Evolutionary conservation across 2,888 invertebrate species (phyloP).

Genomic region (Mamestra brassicae): DNA sequence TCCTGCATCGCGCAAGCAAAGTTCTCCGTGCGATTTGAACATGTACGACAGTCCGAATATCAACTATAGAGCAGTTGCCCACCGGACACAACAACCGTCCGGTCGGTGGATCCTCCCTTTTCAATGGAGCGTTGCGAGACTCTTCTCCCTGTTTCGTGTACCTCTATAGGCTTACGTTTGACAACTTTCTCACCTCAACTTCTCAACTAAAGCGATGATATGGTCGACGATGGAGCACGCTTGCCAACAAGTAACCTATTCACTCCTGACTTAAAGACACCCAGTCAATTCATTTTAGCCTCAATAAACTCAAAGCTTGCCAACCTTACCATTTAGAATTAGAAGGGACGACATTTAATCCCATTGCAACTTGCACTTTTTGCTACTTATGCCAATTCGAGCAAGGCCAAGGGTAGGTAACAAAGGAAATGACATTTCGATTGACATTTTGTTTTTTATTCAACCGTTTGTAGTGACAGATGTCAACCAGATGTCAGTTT

Average conservation of each 20-base stretch:
- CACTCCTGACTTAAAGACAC: not conserved
- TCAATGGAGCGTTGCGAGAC: too few species aligned
- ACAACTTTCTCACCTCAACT: too few species aligned
- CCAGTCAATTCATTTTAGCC: not conserved
- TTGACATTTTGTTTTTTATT: slow-evolving; percentile 52
- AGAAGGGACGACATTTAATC: slow-evolving; percentile 45
- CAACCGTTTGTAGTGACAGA: slow-evolving; percentile 24
- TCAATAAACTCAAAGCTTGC: not conserved
- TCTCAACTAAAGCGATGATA: not conserved
- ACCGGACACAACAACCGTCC: too few species aligned
- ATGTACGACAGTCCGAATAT: too few species aligned
- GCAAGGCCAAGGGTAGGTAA: slow-evolving; percentile 41
- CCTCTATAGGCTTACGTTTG: too few species aligned
- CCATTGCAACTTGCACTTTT: slow-evolving; percentile 33
- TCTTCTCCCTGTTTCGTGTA: too few species aligned
- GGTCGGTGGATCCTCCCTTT: too few species aligned
- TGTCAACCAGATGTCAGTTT: slow-evolving; percentile 25
- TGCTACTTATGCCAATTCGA: slow-evolving; percentile 29
- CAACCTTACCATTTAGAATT: slow-evolving; percentile 43
- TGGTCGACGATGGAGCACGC: not conserved
- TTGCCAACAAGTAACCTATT: not conserved
- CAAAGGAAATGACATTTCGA: slow-evolving; percentile 55
- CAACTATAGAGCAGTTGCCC: too few species aligned
- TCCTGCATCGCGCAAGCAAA: too few species aligned
- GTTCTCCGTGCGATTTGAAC: too few species aligned